phyloP scores from a whole-genome alignment of 2,888 invertebrate species.

The Arctia plantaginis region DNA sequence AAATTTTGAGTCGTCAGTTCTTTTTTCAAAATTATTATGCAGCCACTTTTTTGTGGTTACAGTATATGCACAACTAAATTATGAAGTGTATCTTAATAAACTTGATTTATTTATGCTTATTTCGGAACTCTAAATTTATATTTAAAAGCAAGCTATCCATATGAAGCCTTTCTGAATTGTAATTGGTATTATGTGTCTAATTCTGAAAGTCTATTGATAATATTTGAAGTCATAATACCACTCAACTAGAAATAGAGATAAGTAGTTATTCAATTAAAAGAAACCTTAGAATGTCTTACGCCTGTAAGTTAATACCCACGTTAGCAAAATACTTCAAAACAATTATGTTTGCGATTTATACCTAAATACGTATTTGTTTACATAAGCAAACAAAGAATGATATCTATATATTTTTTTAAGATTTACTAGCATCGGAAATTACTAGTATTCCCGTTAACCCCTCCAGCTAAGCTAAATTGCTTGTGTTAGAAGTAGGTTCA shows the following conservation, averaged over 20 bases:
- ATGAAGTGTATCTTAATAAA: too few species aligned
- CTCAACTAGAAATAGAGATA: neutral
- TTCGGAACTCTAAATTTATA: too few species aligned
- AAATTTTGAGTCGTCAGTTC: too few species aligned
- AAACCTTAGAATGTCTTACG: neutral
- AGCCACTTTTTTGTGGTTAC: too few species aligned
- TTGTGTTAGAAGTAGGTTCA: too few species aligned
- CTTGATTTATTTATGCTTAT: too few species aligned
- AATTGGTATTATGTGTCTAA: neutral
- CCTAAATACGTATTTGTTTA: too few species aligned
- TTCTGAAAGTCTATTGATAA: neutral
- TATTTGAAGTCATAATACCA: neutral
- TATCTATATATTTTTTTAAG: neutral
- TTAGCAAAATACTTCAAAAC: neutral
- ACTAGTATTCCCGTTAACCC: too few species aligned
- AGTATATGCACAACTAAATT: too few species aligned
- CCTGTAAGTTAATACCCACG: neutral
- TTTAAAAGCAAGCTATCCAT: neutral
- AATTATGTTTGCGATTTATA: neutral
- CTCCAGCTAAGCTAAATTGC: too few species aligned
- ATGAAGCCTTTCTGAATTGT: neutral
- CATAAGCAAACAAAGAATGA: neutral
- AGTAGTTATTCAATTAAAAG: slow-evolving; percentile 9
- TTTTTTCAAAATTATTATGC: too few species aligned
- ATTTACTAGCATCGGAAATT: too few species aligned